Evolutionary conservation across 2,113 vertebrate species (phyloP).

Genomic region (Lophura nycthemera): DNA sequence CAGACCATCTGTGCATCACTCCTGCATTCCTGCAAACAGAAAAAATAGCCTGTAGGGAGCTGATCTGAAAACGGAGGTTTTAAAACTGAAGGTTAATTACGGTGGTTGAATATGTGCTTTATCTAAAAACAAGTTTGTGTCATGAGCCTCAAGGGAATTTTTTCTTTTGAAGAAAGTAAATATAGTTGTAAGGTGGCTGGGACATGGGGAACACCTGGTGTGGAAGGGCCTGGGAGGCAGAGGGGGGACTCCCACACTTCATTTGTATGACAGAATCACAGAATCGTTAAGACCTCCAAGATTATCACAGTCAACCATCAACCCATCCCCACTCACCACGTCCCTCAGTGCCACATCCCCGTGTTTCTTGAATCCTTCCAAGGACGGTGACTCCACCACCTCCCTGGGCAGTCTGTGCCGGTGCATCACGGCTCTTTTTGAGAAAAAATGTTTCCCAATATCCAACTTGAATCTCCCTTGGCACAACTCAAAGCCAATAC

Average conservation of each 20-base stretch:
- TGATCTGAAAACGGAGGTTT: slow-evolving; percentile 7
- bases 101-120: not conserved
- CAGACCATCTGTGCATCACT: slow-evolving; percentile 36
- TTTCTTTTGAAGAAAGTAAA: not conserved
- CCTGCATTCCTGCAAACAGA: slow-evolving; percentile 36
- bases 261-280: not conserved
- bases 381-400: no score
- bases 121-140: not conserved
- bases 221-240: not conserved
- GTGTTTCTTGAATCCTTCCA: no score
- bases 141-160: not conserved
- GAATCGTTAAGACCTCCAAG: no score
- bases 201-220: not conserved
- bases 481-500: no score
- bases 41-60: slow-evolving; percentile 33
- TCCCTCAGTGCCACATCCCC: no score
- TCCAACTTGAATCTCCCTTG: no score
- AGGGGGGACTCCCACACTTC: not conserved
- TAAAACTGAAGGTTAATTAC: slow-evolving; percentile 28
- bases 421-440: no score
- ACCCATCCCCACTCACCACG: no score
- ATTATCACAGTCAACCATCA: no score
- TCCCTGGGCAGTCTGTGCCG: no score
- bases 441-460: no score
- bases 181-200: not conserved